Base-by-base conservation (phyloP, 2,888 invertebrate species). In the Antitype chi region DNA sequence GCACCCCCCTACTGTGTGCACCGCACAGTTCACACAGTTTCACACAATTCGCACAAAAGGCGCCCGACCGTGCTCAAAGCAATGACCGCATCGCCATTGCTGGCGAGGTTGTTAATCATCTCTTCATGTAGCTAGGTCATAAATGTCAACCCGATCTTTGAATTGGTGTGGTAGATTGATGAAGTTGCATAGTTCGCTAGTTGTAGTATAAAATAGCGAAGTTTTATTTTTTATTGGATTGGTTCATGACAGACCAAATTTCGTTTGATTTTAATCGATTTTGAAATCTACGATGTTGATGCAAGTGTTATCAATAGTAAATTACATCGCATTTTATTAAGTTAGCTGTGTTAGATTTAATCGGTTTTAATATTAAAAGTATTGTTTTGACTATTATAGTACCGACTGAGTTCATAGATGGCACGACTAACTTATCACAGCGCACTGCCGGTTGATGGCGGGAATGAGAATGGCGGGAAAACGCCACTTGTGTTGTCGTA, bases 71-170 rank as follows among this genome's bases (percentile, higher is more conserved):
- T 53, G 47, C 25, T 73, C 64, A 76, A 76, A 76, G 85, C 71
- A 62, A 68, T 73, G 73, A 74, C 73, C 76, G 64, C 76, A 62
- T 20, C n/a, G 70, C 38, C 49, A 69, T 62, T 53, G 60, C 79
- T 53, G 2, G 55, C 7, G 52, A 59, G 57, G 17, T 81, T 81
- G 57, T 85, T 85, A 81, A 85, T 85, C 76, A 83, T 81, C 53
- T 73, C 63, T 25, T 60, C 47, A 55, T 55, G 32, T 70, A 52
- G 73, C 23, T 67, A 66, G 43, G 62, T 64, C 69, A 70, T 80
- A 38, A 60, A 60, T 47, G 62, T 74, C 62, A 74, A 38, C 20
- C 66, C 38, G 9, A 60, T 82, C 25, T 62, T 55, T 80, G 71
- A 78, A 75, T 70, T 23, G 15, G 25, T 66, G 6, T 11, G 9